Base-by-base conservation (phyloP, 1,140 invertebrate genomes). In the Triops cancriformis region DNA sequence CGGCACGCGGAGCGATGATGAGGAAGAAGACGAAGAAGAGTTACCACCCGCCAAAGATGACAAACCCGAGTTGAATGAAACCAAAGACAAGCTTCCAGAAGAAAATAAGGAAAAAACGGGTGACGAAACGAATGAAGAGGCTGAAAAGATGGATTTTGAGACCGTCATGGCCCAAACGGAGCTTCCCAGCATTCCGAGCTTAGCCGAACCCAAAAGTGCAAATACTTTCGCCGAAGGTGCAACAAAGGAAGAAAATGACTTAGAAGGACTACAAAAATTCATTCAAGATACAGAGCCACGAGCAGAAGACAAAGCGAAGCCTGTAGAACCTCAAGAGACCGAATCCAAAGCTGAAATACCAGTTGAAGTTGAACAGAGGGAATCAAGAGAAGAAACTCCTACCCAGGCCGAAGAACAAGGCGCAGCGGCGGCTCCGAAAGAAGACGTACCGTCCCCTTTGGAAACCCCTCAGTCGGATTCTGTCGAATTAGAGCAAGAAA, bases 1-100 rank as follows among this genome's bases (percentile, higher is more conserved):
- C 26, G 42, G 64, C n/a, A 43, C 43, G 41, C 37, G 75, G 45
- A 76, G 75, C 75, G 75, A 76, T 12, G 75, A 76, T n/a, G 75
- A 76, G 45, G 75, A 76, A n/a, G 75, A 76, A 26, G 75, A 76
- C 23, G 75, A 76, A 23, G 51, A 64, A 0, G 51, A 64, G 51
- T n/a, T 64, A 23, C 18, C 51, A n/a, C 18, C 51, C 6, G 23
- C 51, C 51, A 64, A 64, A 18, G 51, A 64, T n/a, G 18, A 64
- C 51, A 64, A 64, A 64, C 51, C 14, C 18, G 51, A 64, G 51
- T 64, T 9, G 4, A 23, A 64, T 6, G 23, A 64, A 6, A 14
- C 14, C 51, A 64, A 64, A 64, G 51, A 64, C 2, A 64, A 64
- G 51, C 23, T 14, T 2, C 6, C 0, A 14, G 51, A 64, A 18